Evolutionary conservation across 2,113 vertebrate genomes (phyloP).

Genomic region (Vombatus ursinus): DNA sequence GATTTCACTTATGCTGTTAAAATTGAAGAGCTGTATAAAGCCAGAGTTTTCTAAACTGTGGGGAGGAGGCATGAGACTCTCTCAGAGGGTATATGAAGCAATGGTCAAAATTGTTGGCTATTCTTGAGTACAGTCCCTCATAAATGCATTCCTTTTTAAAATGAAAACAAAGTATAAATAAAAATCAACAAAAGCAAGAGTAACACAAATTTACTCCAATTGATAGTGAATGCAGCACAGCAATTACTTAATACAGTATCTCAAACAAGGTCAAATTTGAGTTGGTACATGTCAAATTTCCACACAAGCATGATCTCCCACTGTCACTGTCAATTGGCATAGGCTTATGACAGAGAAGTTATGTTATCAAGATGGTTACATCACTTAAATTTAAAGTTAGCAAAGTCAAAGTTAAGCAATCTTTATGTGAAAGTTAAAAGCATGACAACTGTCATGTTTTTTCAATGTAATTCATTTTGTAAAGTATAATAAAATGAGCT

Average conservation of each 20-base stretch:
- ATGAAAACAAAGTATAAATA: neutral
- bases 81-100: neutral
- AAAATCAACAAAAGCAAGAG: neutral
- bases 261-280: neutral
- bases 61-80: neutral
- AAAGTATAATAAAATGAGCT: neutral
- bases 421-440: neutral
- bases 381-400: neutral
- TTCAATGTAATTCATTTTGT: neutral
- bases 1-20: conserved; percentile 82
- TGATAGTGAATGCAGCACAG: neutral
- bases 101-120: neutral
- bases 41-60: conserved; percentile 46
- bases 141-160: neutral
- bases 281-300: neutral
- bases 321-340: neutral
- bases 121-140: neutral
- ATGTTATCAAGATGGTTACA: neutral
- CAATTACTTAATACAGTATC: neutral
- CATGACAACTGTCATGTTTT: neutral
- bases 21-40: conserved; percentile 84
- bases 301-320: neutral
- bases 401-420: neutral
- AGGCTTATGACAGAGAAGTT: neutral
- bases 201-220: neutral